Conservation (phyloP, 2,113 vertebrate species). For the Cisticola juncidis region DNA sequence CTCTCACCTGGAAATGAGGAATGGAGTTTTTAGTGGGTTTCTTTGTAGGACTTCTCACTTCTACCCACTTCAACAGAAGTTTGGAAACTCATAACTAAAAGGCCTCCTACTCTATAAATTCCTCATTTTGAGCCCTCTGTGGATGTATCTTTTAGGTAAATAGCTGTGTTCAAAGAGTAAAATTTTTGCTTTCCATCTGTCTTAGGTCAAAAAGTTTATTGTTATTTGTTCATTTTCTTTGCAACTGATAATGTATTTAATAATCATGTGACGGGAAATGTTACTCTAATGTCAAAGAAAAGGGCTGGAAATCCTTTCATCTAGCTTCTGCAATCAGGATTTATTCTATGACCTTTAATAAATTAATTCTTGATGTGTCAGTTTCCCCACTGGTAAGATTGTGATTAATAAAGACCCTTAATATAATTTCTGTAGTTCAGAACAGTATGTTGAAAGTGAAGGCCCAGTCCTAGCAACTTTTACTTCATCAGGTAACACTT, state of each 20-base stretch:
- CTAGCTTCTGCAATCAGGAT: neutral
- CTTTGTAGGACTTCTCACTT: neutral
- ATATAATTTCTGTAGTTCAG: neutral
- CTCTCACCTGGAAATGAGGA: neutral
- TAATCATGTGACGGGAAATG: neutral
- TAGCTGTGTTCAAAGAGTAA: neutral
- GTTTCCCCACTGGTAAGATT: neutral
- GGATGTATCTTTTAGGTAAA: neutral
- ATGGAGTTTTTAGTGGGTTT: neutral
- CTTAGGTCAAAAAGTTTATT: neutral
- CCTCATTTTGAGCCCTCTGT: neutral
- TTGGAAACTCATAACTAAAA: neutral
- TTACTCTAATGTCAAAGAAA: neutral
- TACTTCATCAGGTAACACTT: neutral
- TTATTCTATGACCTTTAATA: neutral
- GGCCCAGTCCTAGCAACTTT: neutral
- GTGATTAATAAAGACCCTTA: neutral
- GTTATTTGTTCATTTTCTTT: neutral
- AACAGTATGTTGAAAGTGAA: neutral
- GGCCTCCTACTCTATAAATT: neutral
- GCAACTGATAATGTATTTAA: neutral
- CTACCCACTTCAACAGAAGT: neutral
- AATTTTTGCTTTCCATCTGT: neutral
- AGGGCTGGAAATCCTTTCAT: neutral
- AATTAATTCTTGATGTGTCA: neutral